Base-by-base conservation (phyloP, 1,140 invertebrate genomes). In the Octopus sinensis region DNA sequence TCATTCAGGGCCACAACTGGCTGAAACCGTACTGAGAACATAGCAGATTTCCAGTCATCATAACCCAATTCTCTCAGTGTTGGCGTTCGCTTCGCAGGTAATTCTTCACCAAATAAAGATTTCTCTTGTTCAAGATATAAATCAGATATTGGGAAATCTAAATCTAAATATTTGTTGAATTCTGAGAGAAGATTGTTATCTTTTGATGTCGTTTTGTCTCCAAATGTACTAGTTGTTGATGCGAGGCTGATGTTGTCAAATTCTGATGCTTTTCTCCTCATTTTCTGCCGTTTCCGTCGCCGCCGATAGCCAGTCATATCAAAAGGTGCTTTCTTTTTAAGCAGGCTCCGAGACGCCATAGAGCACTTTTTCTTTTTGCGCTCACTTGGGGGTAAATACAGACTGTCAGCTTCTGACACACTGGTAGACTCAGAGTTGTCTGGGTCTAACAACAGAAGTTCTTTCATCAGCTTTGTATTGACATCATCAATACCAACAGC, bases 381-480 rank as follows among this genome's bases (percentile, higher is more conserved):
- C 13, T 73, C 68, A 23, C 17, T 73, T 5, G 68, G 68, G 5
- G 68, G 68, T 23, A 73, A 17, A 6, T 73, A 73, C 68, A 73
- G 13, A 73, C 68, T 73, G 30, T 73, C 68, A 23, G 68, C 68
- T 73, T 73, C 68, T 23, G 68, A 73, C 5, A 73, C 68, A 13
- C 68, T 73, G 68, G 68, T 73, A 6, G 68, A 73, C 30, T 73
- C 68, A 73, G 68, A 73, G 30, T n/a, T n/a, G 5, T 73, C 68
- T 10, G 17, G 6, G 17, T 73, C 68, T 6, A 73, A 23, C 68
- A 73, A 13, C 68, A 73, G 13, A 43, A 43, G 30, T 73, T 73
- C 68, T 73, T 73, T 73, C 68, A 73, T 73, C 68, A 73, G 68
- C 68, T 73, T 73, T 23, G 68, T 73, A 73, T 73, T 73, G 68